Evolutionary conservation across 2,113 vertebrate genomes (phyloP), one percentile per base, ranked within the genome.

Genomic region (Cryptotis parvus): DNA sequence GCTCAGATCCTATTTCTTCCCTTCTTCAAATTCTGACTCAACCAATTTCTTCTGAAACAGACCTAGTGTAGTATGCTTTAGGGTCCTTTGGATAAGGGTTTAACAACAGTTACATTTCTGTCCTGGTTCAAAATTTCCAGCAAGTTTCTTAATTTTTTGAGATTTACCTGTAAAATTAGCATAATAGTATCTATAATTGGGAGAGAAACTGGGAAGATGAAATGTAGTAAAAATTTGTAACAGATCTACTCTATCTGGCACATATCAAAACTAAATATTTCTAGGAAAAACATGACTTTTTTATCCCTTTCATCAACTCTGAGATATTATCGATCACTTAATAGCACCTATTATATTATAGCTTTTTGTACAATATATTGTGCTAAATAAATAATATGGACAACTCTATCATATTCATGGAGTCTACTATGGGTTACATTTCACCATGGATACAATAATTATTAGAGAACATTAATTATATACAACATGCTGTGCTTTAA

Each of bases 201-300:
- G 69, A 10, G 69, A 18, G 14, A n/a, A 33, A 37, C 20, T 39
- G 7, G 68, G 35, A 65, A n/a, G 15, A 75, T 49, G 58, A 35
- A 33, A 45, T 41, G 37, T 20, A 6, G 10, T 68, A 75, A 58
- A 49, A 39, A 69, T 75, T 35, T 84, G 18, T 27, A 35, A 58
- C 4, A n/a, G n/a, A n/a, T n/a, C n/a, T n/a, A n/a, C n/a, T n/a
- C n/a, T n/a, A n/a, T 49, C 27, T 33, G n/a, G 12, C 6, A 31
- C 20, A 31, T 69, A 69, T 18, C 61, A n/a, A 94, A 91, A 31
- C 29, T 6, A 78, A 84, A 27, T n/a, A 39, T 84, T 74, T 75
- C n/a, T 86, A 33, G 35, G 7, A 33, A 27, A 87, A 89, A 61
- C 39, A 24, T 6, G 24, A 37, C 4, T 66, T 49, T 80, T 45